A percentile compares a stretch with the other conserved stretches of the same genome.
Evolutionary conservation across 2,888 invertebrate genomes (phyloP).

Genomic region (Aphrophora alni): DNA sequence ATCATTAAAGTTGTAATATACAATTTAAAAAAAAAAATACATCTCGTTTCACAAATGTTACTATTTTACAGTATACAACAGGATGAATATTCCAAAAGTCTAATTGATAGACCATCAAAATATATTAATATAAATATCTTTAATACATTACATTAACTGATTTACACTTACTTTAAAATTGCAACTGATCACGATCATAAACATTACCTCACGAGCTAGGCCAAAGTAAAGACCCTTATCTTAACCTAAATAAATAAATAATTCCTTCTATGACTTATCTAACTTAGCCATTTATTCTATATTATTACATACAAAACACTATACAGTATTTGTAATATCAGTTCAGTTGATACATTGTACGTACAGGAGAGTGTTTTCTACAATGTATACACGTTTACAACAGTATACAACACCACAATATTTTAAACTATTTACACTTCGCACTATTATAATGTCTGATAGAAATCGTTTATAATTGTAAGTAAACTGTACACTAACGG

Average conservation of each 20-base stretch:
- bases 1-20: constrained; percentile 1
- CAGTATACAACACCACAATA: background rate
- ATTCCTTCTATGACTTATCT: background rate
- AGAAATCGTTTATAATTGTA: too few relatives aligned
- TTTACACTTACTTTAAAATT: background rate
- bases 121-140: background rate
- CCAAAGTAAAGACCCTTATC: background rate
- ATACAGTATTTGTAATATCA: background rate
- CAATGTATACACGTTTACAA: background rate
- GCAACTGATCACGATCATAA: background rate
- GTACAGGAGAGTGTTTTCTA: background rate
- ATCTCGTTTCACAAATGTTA: background rate
- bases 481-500: too few relatives aligned
- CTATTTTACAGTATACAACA: background rate
- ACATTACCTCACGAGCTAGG: background rate
- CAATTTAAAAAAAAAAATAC: background rate
- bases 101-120: background rate
- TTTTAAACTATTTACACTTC: background rate
- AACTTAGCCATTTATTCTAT: background rate
- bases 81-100: background rate
- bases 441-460: background rate
- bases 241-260: background rate
- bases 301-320: background rate
- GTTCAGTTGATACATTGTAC: background rate
- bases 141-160: background rate